phyloP scores from a whole-genome alignment of 1,140 invertebrate genomes.

The Bombus huntii region DNA sequence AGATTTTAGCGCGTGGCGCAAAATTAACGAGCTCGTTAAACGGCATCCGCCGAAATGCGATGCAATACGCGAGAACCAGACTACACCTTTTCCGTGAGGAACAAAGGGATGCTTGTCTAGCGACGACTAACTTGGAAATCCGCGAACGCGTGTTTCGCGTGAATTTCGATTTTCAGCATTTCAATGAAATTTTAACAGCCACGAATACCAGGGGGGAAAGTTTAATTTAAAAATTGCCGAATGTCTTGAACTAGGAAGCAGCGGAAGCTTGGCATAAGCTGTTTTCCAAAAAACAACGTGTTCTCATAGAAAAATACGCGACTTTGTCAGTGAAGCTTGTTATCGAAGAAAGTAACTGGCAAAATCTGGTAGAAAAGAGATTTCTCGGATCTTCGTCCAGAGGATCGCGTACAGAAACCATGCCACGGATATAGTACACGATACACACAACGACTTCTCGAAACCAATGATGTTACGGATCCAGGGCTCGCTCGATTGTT shows the following conservation, averaged over 20 bases:
- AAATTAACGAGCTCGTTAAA: constrained; percentile 54
- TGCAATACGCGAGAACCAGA: not conserved
- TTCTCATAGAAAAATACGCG: not conserved
- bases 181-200: not conserved
- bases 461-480: constrained; percentile 20
- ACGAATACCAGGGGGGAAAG: not conserved
- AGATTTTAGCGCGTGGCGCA: constrained; percentile 29
- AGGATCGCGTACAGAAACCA: not conserved
- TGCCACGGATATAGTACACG: constrained; percentile 14
- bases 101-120: not conserved
- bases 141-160: not conserved
- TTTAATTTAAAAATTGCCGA: constrained; percentile 25
- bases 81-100: too few species aligned
- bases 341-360: constrained; percentile 4
- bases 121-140: not conserved
- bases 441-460: not conserved
- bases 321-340: not conserved
- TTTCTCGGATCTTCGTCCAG: not conserved
- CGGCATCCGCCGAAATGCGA: not conserved
- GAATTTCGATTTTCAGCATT: not conserved
- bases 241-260: too few species aligned
- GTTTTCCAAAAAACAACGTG: not conserved
- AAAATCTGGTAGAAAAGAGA: not conserved
- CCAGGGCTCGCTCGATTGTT: constrained; percentile 11
- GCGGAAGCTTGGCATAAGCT: not conserved